A percentile compares a stretch with the other conserved stretches of the same genome.
Conservation (phyloP, 2,888 invertebrate genomes). For the Cephus runcator region DNA sequence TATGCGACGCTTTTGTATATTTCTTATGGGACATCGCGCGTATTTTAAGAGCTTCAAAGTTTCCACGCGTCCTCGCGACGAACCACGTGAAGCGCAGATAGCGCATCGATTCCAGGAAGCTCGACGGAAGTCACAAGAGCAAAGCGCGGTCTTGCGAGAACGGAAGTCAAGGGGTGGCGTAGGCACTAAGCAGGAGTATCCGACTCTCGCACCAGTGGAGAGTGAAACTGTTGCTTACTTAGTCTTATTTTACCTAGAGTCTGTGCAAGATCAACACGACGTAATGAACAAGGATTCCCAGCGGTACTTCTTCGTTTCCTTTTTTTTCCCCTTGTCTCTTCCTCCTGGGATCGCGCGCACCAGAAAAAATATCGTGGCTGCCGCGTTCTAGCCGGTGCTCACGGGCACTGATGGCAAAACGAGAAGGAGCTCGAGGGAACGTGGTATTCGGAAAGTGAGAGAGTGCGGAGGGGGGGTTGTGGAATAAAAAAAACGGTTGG, state of each 20-base stretch:
- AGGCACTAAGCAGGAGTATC: not conserved
- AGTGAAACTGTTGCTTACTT: slow-evolving; percentile 4
- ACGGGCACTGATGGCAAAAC: not conserved
- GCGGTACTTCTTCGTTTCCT: slow-evolving; percentile 14
- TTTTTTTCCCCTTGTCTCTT: not conserved
- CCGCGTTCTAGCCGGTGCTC: slow-evolving; percentile 18
- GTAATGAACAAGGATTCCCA: slow-evolving; percentile 33
- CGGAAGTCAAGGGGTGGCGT: not conserved
- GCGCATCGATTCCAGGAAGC: not conserved
- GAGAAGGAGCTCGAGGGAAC: not conserved
- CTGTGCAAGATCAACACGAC: slow-evolving; percentile 31
- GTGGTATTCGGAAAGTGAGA: not conserved
- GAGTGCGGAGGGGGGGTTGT: not conserved
- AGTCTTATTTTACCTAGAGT: slow-evolving; percentile 8
- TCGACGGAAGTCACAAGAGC: not conserved
- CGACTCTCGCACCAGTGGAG: not conserved
- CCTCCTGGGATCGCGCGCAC: not conserved
- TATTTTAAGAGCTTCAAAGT: too few relatives aligned
- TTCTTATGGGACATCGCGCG: too few relatives aligned
- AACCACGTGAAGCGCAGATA: not conserved
- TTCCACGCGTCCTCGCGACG: not conserved
- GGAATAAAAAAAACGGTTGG: not conserved
- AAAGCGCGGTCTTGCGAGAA: not conserved
- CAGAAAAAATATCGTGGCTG: slow-evolving; percentile 22
- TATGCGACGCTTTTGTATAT: too few relatives aligned